These are phyloP conservation scores for Carassius gibelio DNA, from an alignment of 2,113 vertebrate genomes.

Conservation along the genomic window DNA sequence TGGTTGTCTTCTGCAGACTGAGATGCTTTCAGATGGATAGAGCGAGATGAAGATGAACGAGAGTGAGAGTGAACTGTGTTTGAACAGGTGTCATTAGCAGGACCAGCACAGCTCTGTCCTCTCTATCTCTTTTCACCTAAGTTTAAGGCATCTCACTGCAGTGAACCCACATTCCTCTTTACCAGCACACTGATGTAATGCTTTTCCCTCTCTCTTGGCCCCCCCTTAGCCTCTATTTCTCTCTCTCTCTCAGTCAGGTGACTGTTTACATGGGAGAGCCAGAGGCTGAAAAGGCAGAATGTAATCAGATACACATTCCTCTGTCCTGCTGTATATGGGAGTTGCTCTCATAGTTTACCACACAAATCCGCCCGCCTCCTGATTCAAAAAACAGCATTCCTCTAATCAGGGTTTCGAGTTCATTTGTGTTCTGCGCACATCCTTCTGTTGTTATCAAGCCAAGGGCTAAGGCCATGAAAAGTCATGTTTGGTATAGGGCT, in stretches of 20 bases:
- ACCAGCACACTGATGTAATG: constrained; percentile 73
- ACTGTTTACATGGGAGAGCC: constrained; percentile 44
- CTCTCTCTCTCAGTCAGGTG: constrained; percentile 61
- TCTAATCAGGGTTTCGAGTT: constrained; percentile 15
- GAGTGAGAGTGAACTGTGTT: constrained; percentile 15
- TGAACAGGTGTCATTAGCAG: constrained; percentile 38
- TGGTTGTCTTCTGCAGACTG: neutral
- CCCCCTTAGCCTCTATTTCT: neutral
- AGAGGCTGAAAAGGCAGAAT: constrained; percentile 47
- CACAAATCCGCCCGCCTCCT: constrained; percentile 22
- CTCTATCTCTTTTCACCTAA: constrained; percentile 42
- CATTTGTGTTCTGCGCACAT: constrained; percentile 31
- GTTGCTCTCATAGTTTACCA: constrained; percentile 44
- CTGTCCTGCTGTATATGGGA: constrained; percentile 42
- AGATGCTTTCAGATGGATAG: neutral
- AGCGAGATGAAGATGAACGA: no score
- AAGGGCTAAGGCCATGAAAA: constrained; percentile 15
- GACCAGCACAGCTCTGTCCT: neutral
- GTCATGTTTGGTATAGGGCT: constrained; percentile 4
- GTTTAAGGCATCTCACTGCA: constrained; percentile 37
- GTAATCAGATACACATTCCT: constrained; percentile 54
- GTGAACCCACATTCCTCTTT: constrained; percentile 72
- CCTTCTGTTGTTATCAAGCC: constrained; percentile 21
- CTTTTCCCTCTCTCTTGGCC: constrained; percentile 56
- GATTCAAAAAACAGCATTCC: constrained; percentile 37